Evolutionary conservation across 53 echinoderm and acorn worm genomes (phyloP).

Genomic region (Mesocentrotus franciscanus): DNA sequence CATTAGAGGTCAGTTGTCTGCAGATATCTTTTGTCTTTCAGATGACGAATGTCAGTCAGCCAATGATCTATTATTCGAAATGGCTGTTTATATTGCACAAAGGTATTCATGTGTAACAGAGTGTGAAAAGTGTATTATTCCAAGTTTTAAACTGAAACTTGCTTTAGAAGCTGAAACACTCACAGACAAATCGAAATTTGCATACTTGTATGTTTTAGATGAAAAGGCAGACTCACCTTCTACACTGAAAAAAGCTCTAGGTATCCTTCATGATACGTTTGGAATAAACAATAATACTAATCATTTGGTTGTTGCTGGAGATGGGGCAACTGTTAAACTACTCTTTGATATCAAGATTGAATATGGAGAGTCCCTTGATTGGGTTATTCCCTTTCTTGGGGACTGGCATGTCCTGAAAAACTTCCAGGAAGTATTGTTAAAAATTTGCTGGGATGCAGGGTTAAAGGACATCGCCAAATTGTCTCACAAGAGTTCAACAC

Average conservation of each 20-base stretch:
- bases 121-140: neutral
- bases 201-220: conserved; percentile 45
- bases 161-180: neutral
- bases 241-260: neutral
- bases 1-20: neutral
- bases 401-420: conserved; percentile 88
- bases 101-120: neutral
- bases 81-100: neutral
- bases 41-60: neutral
- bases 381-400: conserved; percentile 75
- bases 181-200: neutral
- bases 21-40: neutral
- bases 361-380: conserved; percentile 74
- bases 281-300: neutral
- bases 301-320: conserved; percentile 70
- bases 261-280: conserved; percentile 33
- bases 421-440: conserved; percentile 78
- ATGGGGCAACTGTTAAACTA: conserved; percentile 69
- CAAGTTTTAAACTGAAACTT: conserved; percentile 32
- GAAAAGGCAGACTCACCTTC: conserved; percentile 42
- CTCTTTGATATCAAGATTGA: conserved; percentile 66
- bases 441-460: conserved; percentile 58
- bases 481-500: conserved; percentile 64
- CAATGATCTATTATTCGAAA: neutral
- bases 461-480: conserved; percentile 72